These are phyloP conservation scores for Daktulosphaira vitifoliae DNA, from an alignment of 1,140 invertebrate species.

Conservation along the genomic window DNA sequence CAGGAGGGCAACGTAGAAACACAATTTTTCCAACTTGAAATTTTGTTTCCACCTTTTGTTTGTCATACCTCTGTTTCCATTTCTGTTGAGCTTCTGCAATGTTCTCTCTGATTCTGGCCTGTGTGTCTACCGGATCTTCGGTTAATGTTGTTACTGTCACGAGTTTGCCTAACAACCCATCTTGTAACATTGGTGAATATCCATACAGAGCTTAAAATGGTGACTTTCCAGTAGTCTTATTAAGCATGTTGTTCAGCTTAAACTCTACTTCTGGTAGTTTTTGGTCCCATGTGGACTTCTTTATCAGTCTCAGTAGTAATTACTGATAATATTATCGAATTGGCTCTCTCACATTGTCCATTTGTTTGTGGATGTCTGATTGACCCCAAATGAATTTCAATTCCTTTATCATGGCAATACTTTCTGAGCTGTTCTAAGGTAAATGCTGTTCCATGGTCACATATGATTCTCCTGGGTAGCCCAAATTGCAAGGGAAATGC, in stretches of 20 bases:
- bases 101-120: no score
- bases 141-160: no score
- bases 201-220: background rate
- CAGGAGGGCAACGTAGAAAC: no score
- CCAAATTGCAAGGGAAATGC: background rate
- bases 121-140: no score
- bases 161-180: no score
- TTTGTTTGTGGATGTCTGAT: conserved; percentile 17
- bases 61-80: no score
- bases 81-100: no score
- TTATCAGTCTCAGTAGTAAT: background rate
- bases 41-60: no score
- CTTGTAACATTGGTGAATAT: background rate
- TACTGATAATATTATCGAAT: background rate
- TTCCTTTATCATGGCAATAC: background rate
- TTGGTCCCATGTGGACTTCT: background rate
- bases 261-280: background rate
- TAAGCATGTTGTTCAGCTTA: background rate
- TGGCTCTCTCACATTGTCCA: conserved; percentile 3
- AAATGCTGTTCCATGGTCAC: background rate
- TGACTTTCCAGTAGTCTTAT: conserved; percentile 3
- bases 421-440: background rate
- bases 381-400: background rate
- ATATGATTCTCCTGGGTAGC: background rate
- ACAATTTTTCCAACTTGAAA: no score